Conservation (phyloP, 2,797 vertebrate genomes). For the Bradypodion ventrale region DNA sequence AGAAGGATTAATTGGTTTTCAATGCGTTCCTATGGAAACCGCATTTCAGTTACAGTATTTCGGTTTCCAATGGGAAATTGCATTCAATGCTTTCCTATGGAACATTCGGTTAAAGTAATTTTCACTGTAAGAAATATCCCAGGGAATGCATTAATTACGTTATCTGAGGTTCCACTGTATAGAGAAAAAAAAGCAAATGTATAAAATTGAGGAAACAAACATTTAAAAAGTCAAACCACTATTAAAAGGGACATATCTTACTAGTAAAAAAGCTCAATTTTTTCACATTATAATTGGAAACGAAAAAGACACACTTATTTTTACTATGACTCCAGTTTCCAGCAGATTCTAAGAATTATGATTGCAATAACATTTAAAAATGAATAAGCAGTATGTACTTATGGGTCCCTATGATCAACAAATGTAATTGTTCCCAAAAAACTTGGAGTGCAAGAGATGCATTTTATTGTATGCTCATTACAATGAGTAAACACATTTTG, state of each 20-base stretch:
- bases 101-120: no score
- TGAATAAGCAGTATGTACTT: not conserved
- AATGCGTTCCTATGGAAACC: no score
- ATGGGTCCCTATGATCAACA: not conserved
- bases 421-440: conserved; percentile 56
- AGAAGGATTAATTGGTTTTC: no score
- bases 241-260: not conserved
- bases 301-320: not conserved
- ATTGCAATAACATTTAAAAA: not conserved
- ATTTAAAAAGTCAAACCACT: no score
- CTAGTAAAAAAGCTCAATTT: not conserved
- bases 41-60: no score
- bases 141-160: no score
- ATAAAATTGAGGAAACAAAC: no score
- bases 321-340: not conserved
- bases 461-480: conserved; percentile 84
- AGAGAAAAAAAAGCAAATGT: no score
- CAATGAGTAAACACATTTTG: conserved; percentile 83
- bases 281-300: not conserved
- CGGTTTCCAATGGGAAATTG: no score
- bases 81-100: no score
- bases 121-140: no score
- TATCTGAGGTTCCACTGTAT: no score
- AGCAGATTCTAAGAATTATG: not conserved
- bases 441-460: conserved; percentile 80